Base-by-base conservation (phyloP, 2,113 vertebrate genomes). In the Trogon surrucura region DNA sequence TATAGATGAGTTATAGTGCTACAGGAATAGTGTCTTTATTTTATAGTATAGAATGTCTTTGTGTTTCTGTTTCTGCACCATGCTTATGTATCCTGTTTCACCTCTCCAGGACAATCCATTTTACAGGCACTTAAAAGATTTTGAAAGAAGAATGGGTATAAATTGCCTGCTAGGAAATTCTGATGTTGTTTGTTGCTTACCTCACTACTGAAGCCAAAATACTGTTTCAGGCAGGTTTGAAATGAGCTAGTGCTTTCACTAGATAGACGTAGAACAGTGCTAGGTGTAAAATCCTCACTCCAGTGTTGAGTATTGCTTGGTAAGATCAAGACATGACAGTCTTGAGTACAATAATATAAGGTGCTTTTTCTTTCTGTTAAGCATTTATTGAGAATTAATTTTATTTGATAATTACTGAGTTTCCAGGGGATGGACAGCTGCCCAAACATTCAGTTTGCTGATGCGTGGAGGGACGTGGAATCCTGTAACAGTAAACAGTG, bases 351-450 rank as follows among this genome's bases (percentile, higher is more conserved):
- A 10, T 13, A 51, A 25, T 65, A 12, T 54, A 38, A 71, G 29
- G n/a, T 71, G 11, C 1, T 38, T 89, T 86, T 87, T 50, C 23
- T n/a, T 69, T 71, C 26, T 10, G 44, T 53, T 89, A 80, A 44
- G 23, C 5, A 16, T 51, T 86, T 85, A 54, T 32, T 71, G 88
- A 61, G 60, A 95, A 80, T 50, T 78, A 16, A 65, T 74, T 83
- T 87, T n/a, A 6, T 90, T 82, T 88, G 26, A 82, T 51, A 91
- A 91, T 77, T 95, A 62, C 30, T 15, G 41, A 41, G 41, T 41
- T 41, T 41, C 5, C 32, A 26, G 58, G 8, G 50, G 14, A 44
- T 11, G 38, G 27, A 36, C 0, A 3, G 5, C 32, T 74, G 38
- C 62, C 57, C 64, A 50, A 25, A 30, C 11, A 11, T 7, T 32